Conservation (phyloP, 2,888 invertebrate species). For the Ectemnius lituratus region DNA sequence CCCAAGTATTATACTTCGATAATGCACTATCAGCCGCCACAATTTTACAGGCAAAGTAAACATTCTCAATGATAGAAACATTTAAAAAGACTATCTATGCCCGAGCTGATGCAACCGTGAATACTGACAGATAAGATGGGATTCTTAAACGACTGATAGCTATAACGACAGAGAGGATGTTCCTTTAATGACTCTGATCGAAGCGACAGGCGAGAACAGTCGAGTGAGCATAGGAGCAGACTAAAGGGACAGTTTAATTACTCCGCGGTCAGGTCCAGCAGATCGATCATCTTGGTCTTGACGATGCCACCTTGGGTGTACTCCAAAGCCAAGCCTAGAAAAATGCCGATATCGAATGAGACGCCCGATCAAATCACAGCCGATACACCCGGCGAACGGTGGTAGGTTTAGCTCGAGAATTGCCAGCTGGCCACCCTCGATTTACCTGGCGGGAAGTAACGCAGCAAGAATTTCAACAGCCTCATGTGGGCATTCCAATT, state of each 20-base stretch:
- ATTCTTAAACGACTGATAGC: no score
- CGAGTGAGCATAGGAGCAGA: not conserved
- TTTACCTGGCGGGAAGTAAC: constrained; percentile 86
- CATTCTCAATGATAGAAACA: no score
- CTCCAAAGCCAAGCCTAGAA: constrained; percentile 81
- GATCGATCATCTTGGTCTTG: constrained; percentile 83
- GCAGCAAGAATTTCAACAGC: constrained; percentile 83
- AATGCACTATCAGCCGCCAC: no score
- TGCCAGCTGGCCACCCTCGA: constrained; percentile 11
- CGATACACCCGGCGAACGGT: no score
- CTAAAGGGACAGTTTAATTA: constrained; percentile 73
- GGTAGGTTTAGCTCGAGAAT: not conserved
- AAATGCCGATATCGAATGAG: not conserved
- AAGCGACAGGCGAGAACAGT: not conserved
- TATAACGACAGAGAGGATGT: no score
- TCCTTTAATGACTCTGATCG: not conserved
- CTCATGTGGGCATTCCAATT: constrained; percentile 79
- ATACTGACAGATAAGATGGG: no score
- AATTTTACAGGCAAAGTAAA: no score
- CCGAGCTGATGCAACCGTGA: no score
- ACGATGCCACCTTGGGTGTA: constrained; percentile 81
- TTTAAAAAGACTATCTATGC: no score
- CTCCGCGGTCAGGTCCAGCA: constrained; percentile 82
- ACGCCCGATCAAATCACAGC: not conserved
- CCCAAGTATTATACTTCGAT: no score